Base-by-base conservation (phyloP, 2,888 invertebrate species). In the Emmelina monodactyla region DNA sequence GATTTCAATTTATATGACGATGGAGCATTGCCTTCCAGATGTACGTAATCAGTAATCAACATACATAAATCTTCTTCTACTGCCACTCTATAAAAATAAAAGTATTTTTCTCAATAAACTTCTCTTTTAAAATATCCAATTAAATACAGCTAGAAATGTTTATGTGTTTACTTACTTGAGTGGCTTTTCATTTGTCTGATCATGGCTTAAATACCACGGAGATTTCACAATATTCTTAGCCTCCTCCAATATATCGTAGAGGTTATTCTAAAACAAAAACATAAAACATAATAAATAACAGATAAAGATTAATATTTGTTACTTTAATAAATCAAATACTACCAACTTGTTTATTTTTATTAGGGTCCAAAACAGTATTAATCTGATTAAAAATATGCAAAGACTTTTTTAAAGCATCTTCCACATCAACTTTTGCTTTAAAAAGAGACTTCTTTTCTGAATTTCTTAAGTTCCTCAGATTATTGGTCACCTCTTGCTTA, bases 401-500 rank as follows among this genome's bases (percentile, higher is more conserved):
- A 25, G 35, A 33, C 19, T 37, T 38, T 11, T 35, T 67, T 15
- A 79, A 58, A 6, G 59, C 47, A 35, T 55, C 49, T 6, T 55
- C 50, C 0, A 79, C 44, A 37, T 61, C 51, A 11, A 41, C 42
- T 49, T 64, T 71, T 10, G 63, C 62, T 39, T 56, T 50, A 1
- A 50, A 35, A 9, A 78, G 50, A 2, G 71, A 72, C 14, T 65
- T 52, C 32, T 55, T 66, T 43, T 76, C 69, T 9, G 51, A 48
- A 10, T 38, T 46, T 40, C 63, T 65, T 3, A 67, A 44, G 45
- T 65, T 54, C 3, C 58, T 37, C 6, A 83, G 43, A 12, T 58
- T 51, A 3, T 60, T 53, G 1, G 71, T 57, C 2, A 83, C 51
- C 40, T 75, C 66, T 9, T 61, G 50, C 45, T 85, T 85, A 29